Evolutionary conservation across 2,113 vertebrate species (phyloP).

Genomic region (Cyphomyrus plagiostoma): DNA sequence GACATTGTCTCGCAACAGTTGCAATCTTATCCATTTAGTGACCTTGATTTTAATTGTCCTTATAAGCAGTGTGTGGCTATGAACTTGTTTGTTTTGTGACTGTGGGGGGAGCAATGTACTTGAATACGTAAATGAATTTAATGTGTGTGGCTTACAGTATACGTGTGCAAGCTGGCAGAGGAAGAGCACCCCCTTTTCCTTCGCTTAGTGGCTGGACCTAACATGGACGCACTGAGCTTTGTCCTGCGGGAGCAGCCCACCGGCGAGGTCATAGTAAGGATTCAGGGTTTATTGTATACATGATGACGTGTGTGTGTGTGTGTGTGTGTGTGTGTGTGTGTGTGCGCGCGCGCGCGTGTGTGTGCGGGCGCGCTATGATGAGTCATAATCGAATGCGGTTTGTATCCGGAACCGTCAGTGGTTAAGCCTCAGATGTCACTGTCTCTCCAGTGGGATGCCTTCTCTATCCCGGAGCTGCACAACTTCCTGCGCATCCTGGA

Average conservation of each 20-base stretch:
- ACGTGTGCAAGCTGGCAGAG: conserved; percentile 84
- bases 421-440: neutral
- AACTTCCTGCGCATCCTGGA: conserved; percentile 93
- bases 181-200: conserved; percentile 83
- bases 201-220: conserved; percentile 83
- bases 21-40: neutral
- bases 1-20: neutral
- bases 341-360: no score
- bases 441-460: conserved; percentile 84
- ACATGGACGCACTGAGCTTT: conserved; percentile 78
- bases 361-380: neutral
- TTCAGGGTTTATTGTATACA: neutral
- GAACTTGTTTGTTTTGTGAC: neutral
- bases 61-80: neutral
- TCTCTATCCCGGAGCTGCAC: conserved; percentile 84
- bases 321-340: no score
- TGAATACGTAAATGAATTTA: neutral
- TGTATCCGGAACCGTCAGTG: neutral
- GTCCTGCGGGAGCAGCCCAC: conserved; percentile 87
- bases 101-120: neutral
- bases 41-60: neutral
- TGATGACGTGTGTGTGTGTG: neutral
- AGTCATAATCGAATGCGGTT: neutral
- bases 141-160: conserved; percentile 60
- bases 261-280: conserved; percentile 82